phyloP scores from a whole-genome alignment of 2,797 vertebrate species.

The Betta splendens region DNA sequence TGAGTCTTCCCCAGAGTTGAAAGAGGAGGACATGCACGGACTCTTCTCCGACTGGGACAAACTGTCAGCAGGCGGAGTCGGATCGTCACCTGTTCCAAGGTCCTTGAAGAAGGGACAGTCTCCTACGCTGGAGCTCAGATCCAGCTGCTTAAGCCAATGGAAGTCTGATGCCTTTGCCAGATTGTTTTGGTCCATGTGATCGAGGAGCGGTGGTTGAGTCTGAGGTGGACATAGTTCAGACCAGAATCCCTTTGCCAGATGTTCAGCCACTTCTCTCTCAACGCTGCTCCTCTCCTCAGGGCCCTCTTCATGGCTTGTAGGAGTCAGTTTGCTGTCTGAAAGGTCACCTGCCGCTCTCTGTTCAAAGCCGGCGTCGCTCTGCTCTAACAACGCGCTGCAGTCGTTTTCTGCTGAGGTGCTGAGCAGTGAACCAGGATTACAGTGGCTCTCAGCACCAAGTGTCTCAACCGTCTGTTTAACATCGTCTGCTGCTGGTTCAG shows the following conservation, averaged over 20 bases:
- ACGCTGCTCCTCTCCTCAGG: slow-evolving; percentile 84
- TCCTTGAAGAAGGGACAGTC: slow-evolving; percentile 94
- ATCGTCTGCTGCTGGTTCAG: slow-evolving; percentile 39
- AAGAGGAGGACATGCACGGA: slow-evolving; percentile 87
- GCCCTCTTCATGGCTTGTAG: slow-evolving; percentile 44
- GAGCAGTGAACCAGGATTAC: slow-evolving; percentile 46
- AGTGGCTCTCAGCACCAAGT: slow-evolving; percentile 47
- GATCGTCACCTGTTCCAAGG: slow-evolving; percentile 80
- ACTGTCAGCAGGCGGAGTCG: slow-evolving; percentile 67
- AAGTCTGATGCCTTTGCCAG: slow-evolving; percentile 87
- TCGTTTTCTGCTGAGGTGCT: slow-evolving; percentile 32
- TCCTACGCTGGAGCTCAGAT: slow-evolving; percentile 85
- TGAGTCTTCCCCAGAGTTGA: slow-evolving; percentile 90
- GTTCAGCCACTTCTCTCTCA: slow-evolving; percentile 95
- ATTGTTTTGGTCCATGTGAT: slow-evolving; percentile 76
- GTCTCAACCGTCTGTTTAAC: slow-evolving; percentile 54
- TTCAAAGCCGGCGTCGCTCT: slow-evolving; percentile 35
- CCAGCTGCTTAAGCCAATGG: slow-evolving; percentile 91
- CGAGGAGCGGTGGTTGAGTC: slow-evolving; percentile 73
- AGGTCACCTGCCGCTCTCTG: slow-evolving; percentile 44
- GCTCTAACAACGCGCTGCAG: slow-evolving; percentile 48
- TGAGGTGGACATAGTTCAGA: slow-evolving; percentile 84
- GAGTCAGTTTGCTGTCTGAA: slow-evolving; percentile 44
- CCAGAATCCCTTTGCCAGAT: slow-evolving; percentile 96
- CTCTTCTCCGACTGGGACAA: slow-evolving; percentile 85